Conservation (phyloP, 2,797 vertebrate species). For the Melanotaenia parkinsoni region DNA sequence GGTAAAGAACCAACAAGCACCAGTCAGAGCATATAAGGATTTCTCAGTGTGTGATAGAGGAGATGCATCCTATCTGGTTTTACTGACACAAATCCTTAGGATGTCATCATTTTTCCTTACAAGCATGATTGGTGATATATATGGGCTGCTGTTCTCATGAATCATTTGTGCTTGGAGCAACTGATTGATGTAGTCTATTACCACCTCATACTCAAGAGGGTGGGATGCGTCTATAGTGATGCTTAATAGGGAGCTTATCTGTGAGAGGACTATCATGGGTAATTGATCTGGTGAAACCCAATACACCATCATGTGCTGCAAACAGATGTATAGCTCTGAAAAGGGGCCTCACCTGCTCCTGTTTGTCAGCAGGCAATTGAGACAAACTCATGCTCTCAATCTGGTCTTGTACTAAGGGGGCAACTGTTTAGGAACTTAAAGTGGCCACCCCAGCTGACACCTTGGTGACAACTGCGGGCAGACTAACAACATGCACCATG, state of each 20-base stretch:
- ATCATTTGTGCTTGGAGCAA: neutral
- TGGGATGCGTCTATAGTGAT: slow-evolving; percentile 6
- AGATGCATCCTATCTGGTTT: no score
- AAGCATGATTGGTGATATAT: neutral
- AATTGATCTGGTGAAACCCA: slow-evolving; percentile 6
- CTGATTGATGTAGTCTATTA: neutral
- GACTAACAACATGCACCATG: neutral
- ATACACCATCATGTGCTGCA: neutral
- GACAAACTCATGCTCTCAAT: neutral
- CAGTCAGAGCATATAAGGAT: no score
- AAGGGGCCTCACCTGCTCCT: neutral
- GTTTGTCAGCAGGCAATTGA: no score
- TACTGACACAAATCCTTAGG: neutral
- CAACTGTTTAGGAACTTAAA: neutral
- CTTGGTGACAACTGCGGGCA: neutral
- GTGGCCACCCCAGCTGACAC: neutral
- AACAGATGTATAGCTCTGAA: neutral
- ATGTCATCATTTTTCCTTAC: neutral
- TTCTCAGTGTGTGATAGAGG: no score
- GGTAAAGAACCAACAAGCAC: no score
- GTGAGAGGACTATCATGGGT: slow-evolving; percentile 1
- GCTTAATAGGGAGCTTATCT: neutral
- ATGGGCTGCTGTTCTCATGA: neutral
- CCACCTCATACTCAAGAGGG: neutral
- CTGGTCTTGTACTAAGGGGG: no score